Conservation (phyloP, 64 coral and sea anemone species). For the Trachythela sp. region DNA sequence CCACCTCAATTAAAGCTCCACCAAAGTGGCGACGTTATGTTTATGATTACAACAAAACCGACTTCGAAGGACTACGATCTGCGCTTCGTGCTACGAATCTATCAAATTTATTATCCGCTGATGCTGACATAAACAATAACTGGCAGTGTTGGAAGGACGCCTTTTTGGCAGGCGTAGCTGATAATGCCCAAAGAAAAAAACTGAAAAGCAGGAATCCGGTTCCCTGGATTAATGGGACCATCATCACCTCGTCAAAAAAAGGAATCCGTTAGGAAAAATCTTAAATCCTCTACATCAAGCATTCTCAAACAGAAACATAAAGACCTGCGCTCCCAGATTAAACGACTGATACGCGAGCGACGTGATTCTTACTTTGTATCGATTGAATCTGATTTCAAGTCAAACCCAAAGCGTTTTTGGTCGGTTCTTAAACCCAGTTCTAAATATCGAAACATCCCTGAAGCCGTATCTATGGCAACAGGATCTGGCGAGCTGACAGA, state of each 20-base stretch:
- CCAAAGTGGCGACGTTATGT: no score
- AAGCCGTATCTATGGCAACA: neutral
- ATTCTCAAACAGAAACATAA: slow-evolving; percentile 12
- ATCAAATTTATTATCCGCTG: no score
- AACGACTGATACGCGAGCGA: slow-evolving; percentile 29
- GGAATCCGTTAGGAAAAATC: slow-evolving; percentile 1
- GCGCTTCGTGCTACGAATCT: no score
- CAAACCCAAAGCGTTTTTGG: slow-evolving; percentile 45
- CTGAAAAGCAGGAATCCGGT: slow-evolving; percentile 27
- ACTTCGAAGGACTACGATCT: no score
- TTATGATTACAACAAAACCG: no score
- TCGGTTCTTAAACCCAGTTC: slow-evolving; percentile 29
- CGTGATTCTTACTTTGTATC: slow-evolving; percentile 17
- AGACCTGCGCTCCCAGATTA: slow-evolving; percentile 15
- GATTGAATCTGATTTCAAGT: slow-evolving; percentile 28
- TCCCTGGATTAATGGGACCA: slow-evolving; percentile 40
- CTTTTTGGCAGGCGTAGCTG: no score
- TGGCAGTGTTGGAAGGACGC: no score
- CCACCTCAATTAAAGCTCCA: no score
- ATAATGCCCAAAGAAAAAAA: slow-evolving; percentile 13
- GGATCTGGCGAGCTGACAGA: no score
- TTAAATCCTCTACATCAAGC: slow-evolving; percentile 8
- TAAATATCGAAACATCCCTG: slow-evolving; percentile 13
- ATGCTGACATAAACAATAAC: no score
- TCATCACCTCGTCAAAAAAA: slow-evolving; percentile 35